Evolutionary conservation across 2,113 vertebrate species (phyloP).

Genomic region (Pomatostomus ruficeps): DNA sequence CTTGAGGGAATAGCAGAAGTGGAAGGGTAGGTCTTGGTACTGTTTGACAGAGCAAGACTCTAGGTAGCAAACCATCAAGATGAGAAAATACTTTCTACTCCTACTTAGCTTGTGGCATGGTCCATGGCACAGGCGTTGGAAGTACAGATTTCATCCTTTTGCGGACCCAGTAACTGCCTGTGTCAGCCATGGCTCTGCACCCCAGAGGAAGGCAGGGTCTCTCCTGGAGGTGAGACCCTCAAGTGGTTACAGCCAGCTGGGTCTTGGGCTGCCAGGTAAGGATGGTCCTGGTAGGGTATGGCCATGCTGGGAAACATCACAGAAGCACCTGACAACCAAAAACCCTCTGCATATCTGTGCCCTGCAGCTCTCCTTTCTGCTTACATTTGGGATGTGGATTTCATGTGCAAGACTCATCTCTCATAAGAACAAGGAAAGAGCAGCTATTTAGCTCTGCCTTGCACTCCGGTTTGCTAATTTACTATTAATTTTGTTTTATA

Average conservation of each 20-base stretch:
- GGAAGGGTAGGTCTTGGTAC: neutral
- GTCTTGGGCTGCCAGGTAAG: neutral
- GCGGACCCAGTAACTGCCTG: neutral
- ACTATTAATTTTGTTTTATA: neutral
- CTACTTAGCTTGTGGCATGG: neutral
- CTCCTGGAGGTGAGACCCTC: neutral
- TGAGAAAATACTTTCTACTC: neutral
- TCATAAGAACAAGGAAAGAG: neutral
- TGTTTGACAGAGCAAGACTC: neutral
- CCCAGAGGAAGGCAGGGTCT: neutral
- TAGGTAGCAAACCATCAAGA: neutral
- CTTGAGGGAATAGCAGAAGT: neutral
- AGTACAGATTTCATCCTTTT: neutral
- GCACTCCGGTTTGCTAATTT: neutral
- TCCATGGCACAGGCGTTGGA: neutral
- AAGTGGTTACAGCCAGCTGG: fast-evolving
- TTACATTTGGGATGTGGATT: neutral
- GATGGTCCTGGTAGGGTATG: neutral
- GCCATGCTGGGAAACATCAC: neutral
- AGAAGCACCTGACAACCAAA: neutral
- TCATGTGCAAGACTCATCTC: neutral
- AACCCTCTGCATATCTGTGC: neutral
- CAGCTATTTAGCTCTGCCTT: neutral
- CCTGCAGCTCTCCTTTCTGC: neutral
- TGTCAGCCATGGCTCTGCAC: neutral